A percentile compares a stretch with the other conserved stretches of the same genome.
Conservation (phyloP, 2,113 vertebrate genomes). For the Drymodes brunneopygia region DNA sequence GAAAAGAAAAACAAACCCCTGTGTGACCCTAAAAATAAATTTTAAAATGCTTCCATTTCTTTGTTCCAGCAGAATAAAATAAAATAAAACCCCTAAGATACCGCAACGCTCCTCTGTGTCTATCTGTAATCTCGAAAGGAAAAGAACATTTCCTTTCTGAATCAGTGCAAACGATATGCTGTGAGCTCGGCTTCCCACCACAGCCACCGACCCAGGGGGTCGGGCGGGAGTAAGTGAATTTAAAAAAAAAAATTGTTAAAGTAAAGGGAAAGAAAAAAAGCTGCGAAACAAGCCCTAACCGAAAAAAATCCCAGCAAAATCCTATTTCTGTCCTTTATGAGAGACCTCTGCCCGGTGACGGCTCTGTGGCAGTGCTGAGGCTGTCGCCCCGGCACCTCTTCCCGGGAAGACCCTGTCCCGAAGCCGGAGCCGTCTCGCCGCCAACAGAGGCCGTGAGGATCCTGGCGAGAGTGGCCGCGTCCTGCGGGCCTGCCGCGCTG, state of each 20-base stretch:
- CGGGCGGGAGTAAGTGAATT: not conserved
- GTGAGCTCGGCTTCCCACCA: not conserved
- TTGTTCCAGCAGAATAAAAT: conserved; percentile 18
- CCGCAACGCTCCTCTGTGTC: not conserved
- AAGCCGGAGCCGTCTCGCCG: no score
- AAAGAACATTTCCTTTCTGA: conserved; percentile 43
- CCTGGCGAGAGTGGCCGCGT: no score
- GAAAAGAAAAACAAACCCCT: not conserved
- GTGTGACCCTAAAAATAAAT: not conserved
- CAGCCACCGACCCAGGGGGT: not conserved
- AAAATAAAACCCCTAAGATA: not conserved
- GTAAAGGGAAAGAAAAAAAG: not conserved
- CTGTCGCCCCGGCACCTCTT: not conserved
- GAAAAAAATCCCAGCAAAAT: not conserved
- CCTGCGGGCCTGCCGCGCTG: not conserved
- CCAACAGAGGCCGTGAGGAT: not conserved
- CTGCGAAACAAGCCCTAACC: fast-evolving
- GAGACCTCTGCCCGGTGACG: not conserved
- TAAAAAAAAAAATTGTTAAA: not conserved
- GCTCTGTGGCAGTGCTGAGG: not conserved
- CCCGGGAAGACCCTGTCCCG: no score
- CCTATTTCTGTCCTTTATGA: not conserved
- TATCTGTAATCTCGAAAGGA: conserved; percentile 17
- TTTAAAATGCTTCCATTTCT: not conserved
- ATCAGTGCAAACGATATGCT: not conserved